Evolutionary conservation across 2,888 invertebrate species (phyloP), one percentile per base, ranked within the genome.

Genomic region (Bellardia pandia): DNA sequence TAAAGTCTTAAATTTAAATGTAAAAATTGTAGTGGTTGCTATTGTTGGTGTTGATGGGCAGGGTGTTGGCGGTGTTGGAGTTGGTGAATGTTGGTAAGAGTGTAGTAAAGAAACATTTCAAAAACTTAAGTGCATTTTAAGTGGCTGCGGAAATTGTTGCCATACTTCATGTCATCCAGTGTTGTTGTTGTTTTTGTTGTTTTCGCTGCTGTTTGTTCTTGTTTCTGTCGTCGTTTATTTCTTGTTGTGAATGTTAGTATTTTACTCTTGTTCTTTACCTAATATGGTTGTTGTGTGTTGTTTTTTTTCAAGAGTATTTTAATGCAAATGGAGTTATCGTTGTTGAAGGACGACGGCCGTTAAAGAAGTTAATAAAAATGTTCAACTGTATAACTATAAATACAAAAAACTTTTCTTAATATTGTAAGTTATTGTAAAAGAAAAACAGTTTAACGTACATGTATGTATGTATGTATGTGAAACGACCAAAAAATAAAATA

Each of bases 61-160:
- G 16, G 56, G 8, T 56, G 72, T 56, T 53, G 45, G 16, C 33
- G 33, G 33, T 53, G 79, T 40, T 33, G 42, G 14, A 45, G 71
- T 64, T 62, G 66, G 56, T 51, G 40, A 30, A 64, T 75, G 58
- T 45, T 82, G 76, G 76, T 76, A 42, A 62, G 62, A 76, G 69
- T 37, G 37, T 69, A 60, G 66, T 60, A 68, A 68, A 79, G 79
- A 85, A 86, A 79, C 75, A 79, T 75, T 86, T 79, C 71, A 76
- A 66, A 77, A 80, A 80, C 74, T 86, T 77, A 88, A 88, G 88
- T 88, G 88, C 88, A 86, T 86, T 88, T 86, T 88, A 88, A 88
- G 88, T 88, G 86, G 88, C 88, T 84, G 86, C 86, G 86, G 83
- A 86, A 86, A 88, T 86, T 83, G 86, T 76, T 83, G 79, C 83